Evolutionary conservation across 2,888 invertebrate genomes (phyloP).

Genomic region (Eristalis tenax): DNA sequence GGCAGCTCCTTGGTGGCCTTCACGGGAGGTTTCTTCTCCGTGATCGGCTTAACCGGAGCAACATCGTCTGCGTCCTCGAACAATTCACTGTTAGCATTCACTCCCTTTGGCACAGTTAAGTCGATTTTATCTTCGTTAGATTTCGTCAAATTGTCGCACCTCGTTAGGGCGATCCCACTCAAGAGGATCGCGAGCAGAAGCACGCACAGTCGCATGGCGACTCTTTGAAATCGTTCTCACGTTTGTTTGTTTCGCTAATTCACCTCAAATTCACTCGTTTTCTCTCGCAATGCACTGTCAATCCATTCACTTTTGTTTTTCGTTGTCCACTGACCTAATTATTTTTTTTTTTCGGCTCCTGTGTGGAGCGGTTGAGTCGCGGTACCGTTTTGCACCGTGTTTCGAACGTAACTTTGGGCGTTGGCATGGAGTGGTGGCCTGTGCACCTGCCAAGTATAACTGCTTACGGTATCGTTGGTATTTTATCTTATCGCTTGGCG

Average conservation of each 20-base stretch:
- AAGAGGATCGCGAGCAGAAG: conserved; percentile 53
- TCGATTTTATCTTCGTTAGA: conserved; percentile 57
- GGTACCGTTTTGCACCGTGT: conserved; percentile 53
- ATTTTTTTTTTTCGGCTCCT: not conserved
- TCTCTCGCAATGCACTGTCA: not conserved
- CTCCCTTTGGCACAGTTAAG: conserved; percentile 29
- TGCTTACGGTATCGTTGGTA: conserved; percentile 36
- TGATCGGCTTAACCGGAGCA: not conserved
- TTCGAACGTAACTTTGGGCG: conserved; percentile 68
- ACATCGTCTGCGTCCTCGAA: conserved; percentile 51
- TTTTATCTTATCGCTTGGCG: conserved; percentile 58
- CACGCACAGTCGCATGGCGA: conserved; percentile 64
- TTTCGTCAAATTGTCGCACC: conserved; percentile 59
- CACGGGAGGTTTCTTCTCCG: conserved; percentile 9
- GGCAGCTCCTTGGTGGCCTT: conserved; percentile 15
- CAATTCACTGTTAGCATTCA: conserved; percentile 63
- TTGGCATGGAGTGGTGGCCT: conserved; percentile 47
- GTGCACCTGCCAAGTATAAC: conserved; percentile 60
- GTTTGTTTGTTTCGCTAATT: conserved; percentile 7
- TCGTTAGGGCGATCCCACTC: conserved; percentile 48
- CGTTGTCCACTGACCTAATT: conserved; percentile 51
- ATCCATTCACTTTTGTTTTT: conserved; percentile 33
- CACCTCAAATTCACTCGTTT: not conserved
- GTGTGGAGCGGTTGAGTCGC: conserved; percentile 41
- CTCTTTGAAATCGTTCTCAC: conserved; percentile 25